Percentiles rank a stretch among this genome's conserved stretches.
Evolutionary conservation across 2,797 vertebrate species (phyloP).

Genomic region (Chrysocyon brachyurus): DNA sequence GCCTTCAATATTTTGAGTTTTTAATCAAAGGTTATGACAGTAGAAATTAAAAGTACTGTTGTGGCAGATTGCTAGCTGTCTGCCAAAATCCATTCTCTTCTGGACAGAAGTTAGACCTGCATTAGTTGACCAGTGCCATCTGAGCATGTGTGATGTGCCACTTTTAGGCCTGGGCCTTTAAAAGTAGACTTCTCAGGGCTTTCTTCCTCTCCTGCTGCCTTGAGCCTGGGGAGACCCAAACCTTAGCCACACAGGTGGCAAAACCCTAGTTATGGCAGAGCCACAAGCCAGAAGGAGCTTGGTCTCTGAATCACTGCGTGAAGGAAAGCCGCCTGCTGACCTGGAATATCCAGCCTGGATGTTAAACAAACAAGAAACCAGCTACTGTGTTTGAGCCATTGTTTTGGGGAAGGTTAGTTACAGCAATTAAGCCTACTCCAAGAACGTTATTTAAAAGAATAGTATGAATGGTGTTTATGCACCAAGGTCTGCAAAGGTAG

Average conservation of each 20-base stretch:
- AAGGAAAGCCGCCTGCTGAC: background rate
- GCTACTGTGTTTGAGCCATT: background rate
- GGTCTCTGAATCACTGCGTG: background rate
- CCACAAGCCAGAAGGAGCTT: background rate
- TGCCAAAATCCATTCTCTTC: background rate
- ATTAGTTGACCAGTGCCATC: background rate
- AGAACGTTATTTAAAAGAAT: background rate
- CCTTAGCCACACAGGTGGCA: background rate
- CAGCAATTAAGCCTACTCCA: background rate
- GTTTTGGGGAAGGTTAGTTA: background rate
- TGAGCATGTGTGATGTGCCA: background rate
- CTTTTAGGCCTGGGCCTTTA: background rate
- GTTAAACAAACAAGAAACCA: constrained; percentile 7
- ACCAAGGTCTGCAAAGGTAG: background rate
- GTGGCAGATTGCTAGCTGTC: background rate
- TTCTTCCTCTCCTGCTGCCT: background rate
- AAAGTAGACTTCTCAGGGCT: background rate
- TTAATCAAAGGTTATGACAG: background rate
- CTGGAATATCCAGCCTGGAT: background rate
- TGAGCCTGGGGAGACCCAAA: background rate
- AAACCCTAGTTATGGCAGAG: background rate
- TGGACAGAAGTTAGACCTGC: background rate
- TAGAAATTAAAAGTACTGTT: background rate
- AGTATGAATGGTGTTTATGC: background rate
- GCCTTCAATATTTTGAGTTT: background rate